These are phyloP conservation scores for Artibeus lituratus DNA, from an alignment of 2,797 vertebrate species.

Conservation along the genomic window DNA sequence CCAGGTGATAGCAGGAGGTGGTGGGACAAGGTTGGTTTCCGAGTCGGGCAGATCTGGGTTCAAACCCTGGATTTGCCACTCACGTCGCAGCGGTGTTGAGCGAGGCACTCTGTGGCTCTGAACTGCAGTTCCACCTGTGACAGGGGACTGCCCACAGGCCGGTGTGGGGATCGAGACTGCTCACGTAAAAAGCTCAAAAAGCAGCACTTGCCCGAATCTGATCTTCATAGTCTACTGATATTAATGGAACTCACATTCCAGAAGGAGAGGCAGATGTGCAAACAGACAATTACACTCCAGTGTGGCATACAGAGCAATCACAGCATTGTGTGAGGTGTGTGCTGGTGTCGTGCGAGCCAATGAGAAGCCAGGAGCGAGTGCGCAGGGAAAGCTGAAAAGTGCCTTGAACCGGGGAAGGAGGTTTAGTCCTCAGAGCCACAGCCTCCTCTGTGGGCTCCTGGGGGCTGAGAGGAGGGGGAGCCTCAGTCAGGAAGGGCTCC, in stretches of 20 bases:
- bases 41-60: background rate
- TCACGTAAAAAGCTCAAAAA: background rate
- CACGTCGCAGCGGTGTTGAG: fast-evolving
- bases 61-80: too few species aligned
- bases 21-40: background rate
- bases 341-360: fast-evolving
- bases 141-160: fast-evolving
- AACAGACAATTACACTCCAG: background rate
- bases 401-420: fast-evolving
- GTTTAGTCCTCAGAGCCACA: background rate
- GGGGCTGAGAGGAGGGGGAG: background rate
- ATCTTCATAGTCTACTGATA: background rate
- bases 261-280: conserved; percentile 8
- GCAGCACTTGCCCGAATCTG: background rate
- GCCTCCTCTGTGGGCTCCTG: too few species aligned
- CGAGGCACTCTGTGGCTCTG: fast-evolving
- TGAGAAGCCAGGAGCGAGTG: fast-evolving
- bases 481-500: fast-evolving
- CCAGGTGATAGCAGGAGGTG: background rate
- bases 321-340: fast-evolving
- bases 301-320: fast-evolving
- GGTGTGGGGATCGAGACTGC: fast-evolving
- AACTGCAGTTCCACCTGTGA: fast-evolving
- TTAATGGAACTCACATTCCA: background rate
- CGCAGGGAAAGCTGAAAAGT: background rate